Conservation (phyloP, 2,113 vertebrate species). For the Ophthalmolycus amberensis region DNA sequence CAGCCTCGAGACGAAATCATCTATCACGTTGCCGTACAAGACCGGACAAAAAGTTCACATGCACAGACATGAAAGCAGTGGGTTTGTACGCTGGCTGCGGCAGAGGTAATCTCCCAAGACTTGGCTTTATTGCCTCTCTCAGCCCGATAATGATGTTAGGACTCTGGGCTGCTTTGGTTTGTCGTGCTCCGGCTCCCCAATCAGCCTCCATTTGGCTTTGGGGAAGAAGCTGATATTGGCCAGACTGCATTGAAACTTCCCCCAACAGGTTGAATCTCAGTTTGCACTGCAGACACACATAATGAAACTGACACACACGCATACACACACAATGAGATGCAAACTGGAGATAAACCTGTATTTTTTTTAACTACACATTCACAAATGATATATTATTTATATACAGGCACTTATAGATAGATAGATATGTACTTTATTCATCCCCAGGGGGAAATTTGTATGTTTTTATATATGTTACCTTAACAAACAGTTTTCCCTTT, state of each 20-base stretch:
- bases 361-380: background rate
- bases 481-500: background rate
- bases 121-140: slow-evolving; percentile 82
- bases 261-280: slow-evolving; percentile 77
- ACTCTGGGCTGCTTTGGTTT: slow-evolving; percentile 77
- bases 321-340: slow-evolving; percentile 2
- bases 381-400: background rate
- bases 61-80: slow-evolving; percentile 62
- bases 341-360: background rate
- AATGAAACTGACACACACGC: slow-evolving; percentile 38
- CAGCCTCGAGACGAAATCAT: slow-evolving; percentile 67
- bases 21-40: slow-evolving; percentile 74
- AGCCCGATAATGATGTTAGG: slow-evolving; percentile 82
- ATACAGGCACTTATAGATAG: background rate
- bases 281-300: slow-evolving; percentile 49
- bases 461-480: background rate
- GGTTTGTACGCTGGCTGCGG: slow-evolving; percentile 69
- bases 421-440: too few relatives aligned
- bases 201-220: slow-evolving; percentile 74
- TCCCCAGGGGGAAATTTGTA: too few relatives aligned
- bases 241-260: slow-evolving; percentile 74
- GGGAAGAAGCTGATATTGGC: slow-evolving; percentile 75
- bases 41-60: slow-evolving; percentile 67
- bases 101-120: slow-evolving; percentile 80
- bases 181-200: slow-evolving; percentile 72